Evolutionary conservation across 1,140 invertebrate genomes (phyloP), one percentile per base, ranked within the genome.

Genomic region (Drosophila simulans): DNA sequence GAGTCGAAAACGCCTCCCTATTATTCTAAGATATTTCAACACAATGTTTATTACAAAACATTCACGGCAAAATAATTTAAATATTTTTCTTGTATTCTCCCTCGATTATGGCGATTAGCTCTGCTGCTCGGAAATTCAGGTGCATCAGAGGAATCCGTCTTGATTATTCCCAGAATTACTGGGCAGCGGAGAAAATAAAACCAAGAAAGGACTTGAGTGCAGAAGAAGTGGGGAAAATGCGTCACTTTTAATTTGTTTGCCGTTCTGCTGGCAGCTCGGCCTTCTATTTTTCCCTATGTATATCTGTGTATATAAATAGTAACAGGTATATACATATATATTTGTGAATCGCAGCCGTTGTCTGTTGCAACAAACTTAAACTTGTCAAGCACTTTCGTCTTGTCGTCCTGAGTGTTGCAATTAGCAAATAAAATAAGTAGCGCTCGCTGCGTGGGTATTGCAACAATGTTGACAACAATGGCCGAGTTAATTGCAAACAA

Each of bases 391-490:
- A 84, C 75, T 83, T 84, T 75, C 75, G 58, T 73, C 62, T 71
- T 88, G 73, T 68, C 45, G 68, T 60, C 74, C 71, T 63, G 80
- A 88, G 83, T 88, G 80, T 80, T 88, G 84, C 83, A 88, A 88
- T 88, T 88, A 88, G 83, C 84, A 88, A 88, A 88, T 88, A 88
- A 89, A 88, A 88, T 88, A 88, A 89, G 83, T 86, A 88, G 68
- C 69, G 77, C 63, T 71, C 56, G 40, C 63, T 77, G 71, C 56
- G 65, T 15, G 22, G 15, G 57, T 8, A 51, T 51, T 52, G 46
- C 59, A 64, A 76, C 58, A 77, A 66, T 75, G 82, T 65, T 75
- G 79, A 79, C 83, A 88, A 88, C 83, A 88, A 88, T 88, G 84
- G 84, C 76, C 84, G 59, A 89, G 75, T 89, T 88, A 88, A 88